Conservation (phyloP, 1,140 invertebrate species). For the Lordiphosa clarofinis region DNA sequence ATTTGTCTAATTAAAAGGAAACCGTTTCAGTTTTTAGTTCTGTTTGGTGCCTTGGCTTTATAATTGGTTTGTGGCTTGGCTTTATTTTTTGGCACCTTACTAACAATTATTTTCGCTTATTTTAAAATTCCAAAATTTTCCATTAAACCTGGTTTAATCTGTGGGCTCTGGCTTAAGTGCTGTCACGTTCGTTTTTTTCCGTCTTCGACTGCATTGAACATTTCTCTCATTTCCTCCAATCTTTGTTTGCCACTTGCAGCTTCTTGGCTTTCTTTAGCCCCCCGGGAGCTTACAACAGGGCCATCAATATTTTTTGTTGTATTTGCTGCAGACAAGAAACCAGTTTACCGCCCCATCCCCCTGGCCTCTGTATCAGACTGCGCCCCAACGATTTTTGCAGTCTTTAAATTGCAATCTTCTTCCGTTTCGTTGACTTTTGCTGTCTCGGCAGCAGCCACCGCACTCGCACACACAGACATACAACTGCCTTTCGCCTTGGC, state of each 20-base stretch:
- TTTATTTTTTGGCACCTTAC: too few relatives aligned
- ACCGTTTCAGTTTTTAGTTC: too few relatives aligned
- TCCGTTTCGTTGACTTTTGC: conserved; percentile 73
- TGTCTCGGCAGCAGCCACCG: conserved; percentile 31
- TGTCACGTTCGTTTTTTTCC: conserved; percentile 27
- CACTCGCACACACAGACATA: not conserved
- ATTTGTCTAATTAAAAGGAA: too few relatives aligned
- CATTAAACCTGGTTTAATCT: conserved; percentile 17
- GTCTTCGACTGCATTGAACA: not conserved
- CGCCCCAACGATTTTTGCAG: conserved; percentile 6
- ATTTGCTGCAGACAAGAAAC: conserved; percentile 1
- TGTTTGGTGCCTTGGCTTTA: too few relatives aligned
- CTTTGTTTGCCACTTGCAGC: conserved; percentile 33
- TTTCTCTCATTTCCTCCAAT: conserved; percentile 6
- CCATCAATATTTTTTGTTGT: conserved; percentile 9
- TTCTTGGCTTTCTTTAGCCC: conserved; percentile 27
- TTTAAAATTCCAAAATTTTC: too few relatives aligned
- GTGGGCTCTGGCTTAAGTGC: conserved; percentile 26
- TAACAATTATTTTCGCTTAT: too few relatives aligned
- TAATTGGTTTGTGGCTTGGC: too few relatives aligned
- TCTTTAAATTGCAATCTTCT: conserved; percentile 73
- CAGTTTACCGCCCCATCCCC: conserved; percentile 3
- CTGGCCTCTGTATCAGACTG: not conserved
- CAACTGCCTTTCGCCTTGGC: conserved; percentile 32
- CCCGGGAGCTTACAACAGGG: not conserved